Base-by-base conservation (phyloP, 2,113 vertebrate species). In the Notothenia coriiceps region DNA sequence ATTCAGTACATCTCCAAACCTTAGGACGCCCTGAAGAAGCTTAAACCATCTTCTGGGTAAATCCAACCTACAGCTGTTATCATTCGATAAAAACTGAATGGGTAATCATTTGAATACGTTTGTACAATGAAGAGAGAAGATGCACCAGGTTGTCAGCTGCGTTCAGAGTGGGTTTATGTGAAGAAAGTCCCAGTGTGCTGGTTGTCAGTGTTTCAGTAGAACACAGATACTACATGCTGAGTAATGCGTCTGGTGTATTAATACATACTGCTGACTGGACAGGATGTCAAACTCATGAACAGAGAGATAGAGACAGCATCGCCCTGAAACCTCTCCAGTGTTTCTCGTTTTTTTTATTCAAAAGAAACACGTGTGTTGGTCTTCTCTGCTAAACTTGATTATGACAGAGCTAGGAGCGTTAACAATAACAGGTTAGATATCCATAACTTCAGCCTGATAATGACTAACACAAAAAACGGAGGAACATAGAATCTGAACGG, bases 121-220 rank as follows among this genome's bases (percentile, higher is more conserved):
- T 35, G 66, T 64, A 25, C 52, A 67, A 52, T 72, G 13, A 57
- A 81, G 65, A 61, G 47, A 7, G 68, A 15, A 35, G 50, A 70
- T 61, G 69, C 9, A 61, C 22, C 18, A n/a, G 35, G 35, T 40
- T 40, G 35, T 44, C 15, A 74, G 63, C 61, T 51, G 47, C n/a
- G 9, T 70, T 76, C 59, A 67, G 44, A 63, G 17, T 40, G 59
- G 4, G 52, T 60, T 71, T 15, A 20, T 57, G 56, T 71, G 35
- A 12, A 43, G 46, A 49, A 52, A 29, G 64, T 60, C 44, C 43
- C 54, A 77, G 70, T 70, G 67, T 76, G 70, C 69, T 74, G 77
- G 59, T 71, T 77, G 59, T 70, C 22, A 47, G 59, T 81, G 70
- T 70, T 70, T 66, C 66, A 84, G 14, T 63, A 47, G 67, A 62